A percentile compares a stretch with the other conserved stretches of the same genome.
These are phyloP conservation scores for Lepilemur ruficaudatus DNA, from an alignment of 2,797 vertebrate genomes.

Conservation along the genomic window DNA sequence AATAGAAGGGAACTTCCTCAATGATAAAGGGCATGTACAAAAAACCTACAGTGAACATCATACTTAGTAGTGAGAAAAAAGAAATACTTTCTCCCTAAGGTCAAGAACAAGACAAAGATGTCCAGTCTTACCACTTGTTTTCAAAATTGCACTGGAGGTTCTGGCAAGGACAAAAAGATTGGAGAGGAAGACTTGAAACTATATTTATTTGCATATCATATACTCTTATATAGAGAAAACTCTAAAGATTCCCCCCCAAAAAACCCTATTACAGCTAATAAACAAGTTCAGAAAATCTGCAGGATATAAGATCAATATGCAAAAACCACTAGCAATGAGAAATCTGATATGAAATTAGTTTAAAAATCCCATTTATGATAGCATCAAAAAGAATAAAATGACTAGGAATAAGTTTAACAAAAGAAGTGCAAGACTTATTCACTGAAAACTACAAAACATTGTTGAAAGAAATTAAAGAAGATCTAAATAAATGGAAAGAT, in stretches of 20 bases:
- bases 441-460: not conserved
- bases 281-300: not conserved
- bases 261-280: not conserved
- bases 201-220: not conserved
- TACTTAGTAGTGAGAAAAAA: not conserved
- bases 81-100: not conserved
- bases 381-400: not conserved
- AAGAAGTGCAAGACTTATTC: not conserved
- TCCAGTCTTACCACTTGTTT: not conserved
- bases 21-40: not conserved
- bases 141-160: not conserved
- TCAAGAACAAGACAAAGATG: not conserved
- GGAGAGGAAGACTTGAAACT: not conserved
- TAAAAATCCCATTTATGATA: not conserved
- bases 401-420: not conserved
- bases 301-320: not conserved
- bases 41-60: not conserved
- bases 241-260: not conserved
- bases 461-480: constrained; percentile 5
- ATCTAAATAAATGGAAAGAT: constrained; percentile 15
- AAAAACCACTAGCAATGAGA: not conserved
- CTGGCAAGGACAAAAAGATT: not conserved
- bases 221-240: not conserved
- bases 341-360: not conserved
- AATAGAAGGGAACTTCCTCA: not conserved